Evolutionary conservation across 2,797 vertebrate genomes (phyloP).

Genomic region (Mus caroli): DNA sequence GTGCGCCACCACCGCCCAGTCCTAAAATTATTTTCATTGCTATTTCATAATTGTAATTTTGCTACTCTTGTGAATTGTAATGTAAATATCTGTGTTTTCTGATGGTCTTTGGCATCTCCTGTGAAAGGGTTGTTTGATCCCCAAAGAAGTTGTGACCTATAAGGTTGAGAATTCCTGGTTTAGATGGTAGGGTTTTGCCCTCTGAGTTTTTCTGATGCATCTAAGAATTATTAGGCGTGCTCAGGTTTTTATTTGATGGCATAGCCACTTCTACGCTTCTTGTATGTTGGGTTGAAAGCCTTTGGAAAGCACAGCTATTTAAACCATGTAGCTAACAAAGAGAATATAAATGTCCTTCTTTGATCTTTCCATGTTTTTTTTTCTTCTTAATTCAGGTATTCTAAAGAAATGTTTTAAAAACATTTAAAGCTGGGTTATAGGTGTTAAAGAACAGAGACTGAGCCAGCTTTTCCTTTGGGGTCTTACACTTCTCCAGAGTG

Average conservation of each 20-base stretch:
- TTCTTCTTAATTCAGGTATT: background rate
- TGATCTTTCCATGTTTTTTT: background rate
- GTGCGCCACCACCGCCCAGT: too few relatives aligned
- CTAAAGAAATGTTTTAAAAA: background rate
- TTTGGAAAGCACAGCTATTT: background rate
- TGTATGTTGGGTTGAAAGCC: background rate
- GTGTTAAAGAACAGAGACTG: background rate
- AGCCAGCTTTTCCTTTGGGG: background rate
- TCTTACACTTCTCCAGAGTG: background rate
- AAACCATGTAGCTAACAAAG: background rate
- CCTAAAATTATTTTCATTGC: background rate
- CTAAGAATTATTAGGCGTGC: background rate
- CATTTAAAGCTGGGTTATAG: background rate
- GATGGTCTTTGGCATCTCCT: too few relatives aligned
- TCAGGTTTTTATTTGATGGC: background rate
- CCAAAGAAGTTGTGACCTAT: background rate
- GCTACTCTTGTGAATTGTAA: background rate
- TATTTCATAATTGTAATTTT: background rate
- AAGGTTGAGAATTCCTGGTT: background rate
- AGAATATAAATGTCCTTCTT: background rate
- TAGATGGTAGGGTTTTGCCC: background rate
- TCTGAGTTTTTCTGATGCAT: background rate
- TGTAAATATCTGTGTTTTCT: background rate
- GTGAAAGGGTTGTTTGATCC: background rate
- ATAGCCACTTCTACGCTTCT: background rate